Conservation (phyloP, 1,140 invertebrate species). For the Drosophila takahashii region DNA sequence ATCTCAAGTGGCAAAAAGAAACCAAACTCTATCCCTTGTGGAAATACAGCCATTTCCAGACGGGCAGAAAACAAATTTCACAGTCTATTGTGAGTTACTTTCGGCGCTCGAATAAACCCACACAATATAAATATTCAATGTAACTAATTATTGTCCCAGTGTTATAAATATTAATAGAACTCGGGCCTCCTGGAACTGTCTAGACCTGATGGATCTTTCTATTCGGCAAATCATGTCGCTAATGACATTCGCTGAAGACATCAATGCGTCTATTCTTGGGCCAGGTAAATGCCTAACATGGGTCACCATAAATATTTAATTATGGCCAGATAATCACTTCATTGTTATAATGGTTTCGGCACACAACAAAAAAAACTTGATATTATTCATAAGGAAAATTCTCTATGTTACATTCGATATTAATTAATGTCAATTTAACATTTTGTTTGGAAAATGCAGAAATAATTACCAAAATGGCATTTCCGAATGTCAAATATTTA, state of each 20-base stretch:
- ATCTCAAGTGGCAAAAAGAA: conserved; percentile 14
- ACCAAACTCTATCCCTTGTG: conserved; percentile 1
- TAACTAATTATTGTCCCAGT: conserved; percentile 31
- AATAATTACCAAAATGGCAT: too few relatives aligned
- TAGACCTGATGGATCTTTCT: conserved; percentile 15
- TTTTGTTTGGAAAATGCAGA: too few relatives aligned
- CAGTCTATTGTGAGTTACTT: conserved; percentile 11
- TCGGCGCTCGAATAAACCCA: neutral
- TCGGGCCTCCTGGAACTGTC: conserved; percentile 3
- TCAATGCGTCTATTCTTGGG: neutral
- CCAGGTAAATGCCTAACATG: neutral
- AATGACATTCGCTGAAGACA: conserved; percentile 15
- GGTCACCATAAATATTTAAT: conserved; percentile 14
- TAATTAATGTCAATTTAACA: too few relatives aligned
- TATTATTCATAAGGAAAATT: too few relatives aligned
- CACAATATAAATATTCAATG: conserved; percentile 33
- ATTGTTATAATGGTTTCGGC: neutral
- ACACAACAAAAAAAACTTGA: neutral
- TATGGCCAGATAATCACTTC: conserved; percentile 6
- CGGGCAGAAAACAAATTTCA: conserved; percentile 19
- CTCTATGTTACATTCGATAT: too few relatives aligned
- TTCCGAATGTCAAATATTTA: too few relatives aligned
- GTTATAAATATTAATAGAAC: conserved; percentile 44
- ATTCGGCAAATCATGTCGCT: conserved; percentile 17
- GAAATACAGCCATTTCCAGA: conserved; percentile 13